phyloP scores from a whole-genome alignment of 64 coral and sea anemone species.

The Montipora cactus region DNA sequence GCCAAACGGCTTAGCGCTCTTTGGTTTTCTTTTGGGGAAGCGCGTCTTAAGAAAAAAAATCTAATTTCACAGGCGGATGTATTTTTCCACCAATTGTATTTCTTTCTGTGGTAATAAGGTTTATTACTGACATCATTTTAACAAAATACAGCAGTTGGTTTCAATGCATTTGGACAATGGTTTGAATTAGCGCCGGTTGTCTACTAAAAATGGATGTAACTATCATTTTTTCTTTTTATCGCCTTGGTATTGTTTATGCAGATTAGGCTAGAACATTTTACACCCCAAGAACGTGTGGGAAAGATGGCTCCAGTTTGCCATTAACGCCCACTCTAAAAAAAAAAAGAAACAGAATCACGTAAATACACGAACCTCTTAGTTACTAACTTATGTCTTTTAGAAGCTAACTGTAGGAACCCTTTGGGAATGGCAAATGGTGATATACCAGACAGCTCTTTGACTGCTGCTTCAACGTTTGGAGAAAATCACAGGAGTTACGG shows the following conservation, averaged over 20 bases:
- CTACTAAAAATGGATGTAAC: background rate
- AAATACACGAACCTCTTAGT: too few species aligned
- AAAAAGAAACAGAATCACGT: too few species aligned
- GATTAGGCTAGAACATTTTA: background rate
- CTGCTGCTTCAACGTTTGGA: slow-evolving; percentile 11
- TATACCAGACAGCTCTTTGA: slow-evolving; percentile 33
- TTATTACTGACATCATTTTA: slow-evolving; percentile 6
- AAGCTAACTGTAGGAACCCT: slow-evolving; percentile 46
- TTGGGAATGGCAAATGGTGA: slow-evolving; percentile 16
- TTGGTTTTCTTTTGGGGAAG: background rate
- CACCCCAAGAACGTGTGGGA: background rate
- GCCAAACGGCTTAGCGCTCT: too few species aligned
- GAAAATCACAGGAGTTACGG: background rate
- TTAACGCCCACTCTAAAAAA: too few species aligned
- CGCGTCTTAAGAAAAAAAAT: too few species aligned
- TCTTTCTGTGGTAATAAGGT: background rate
- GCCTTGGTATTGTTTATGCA: background rate
- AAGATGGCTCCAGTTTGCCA: background rate
- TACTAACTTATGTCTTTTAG: background rate
- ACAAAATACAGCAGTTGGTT: background rate
- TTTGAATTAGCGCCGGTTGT: background rate
- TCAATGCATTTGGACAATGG: background rate
- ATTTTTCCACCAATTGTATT: slow-evolving; percentile 34
- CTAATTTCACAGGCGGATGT: background rate
- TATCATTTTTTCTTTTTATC: background rate